Evolutionary conservation across 2,797 vertebrate species (phyloP).

Genomic region (Calcarius lapponicus): DNA sequence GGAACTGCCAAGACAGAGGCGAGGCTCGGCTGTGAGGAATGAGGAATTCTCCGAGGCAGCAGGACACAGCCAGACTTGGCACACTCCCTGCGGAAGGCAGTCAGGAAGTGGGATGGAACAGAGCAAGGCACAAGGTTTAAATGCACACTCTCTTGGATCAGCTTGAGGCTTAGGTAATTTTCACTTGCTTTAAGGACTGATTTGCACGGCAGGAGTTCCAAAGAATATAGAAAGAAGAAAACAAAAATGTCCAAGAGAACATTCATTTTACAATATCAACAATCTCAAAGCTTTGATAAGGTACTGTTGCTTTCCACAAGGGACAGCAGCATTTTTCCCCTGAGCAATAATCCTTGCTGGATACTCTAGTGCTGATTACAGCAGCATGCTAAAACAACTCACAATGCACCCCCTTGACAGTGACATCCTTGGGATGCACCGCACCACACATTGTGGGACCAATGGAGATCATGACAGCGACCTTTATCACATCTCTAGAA

Average conservation of each 20-base stretch:
- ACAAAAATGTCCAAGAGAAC: neutral
- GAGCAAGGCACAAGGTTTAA: neutral
- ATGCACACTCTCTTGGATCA: neutral
- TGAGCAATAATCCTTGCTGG: neutral
- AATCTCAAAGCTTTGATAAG: neutral
- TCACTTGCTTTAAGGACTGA: neutral
- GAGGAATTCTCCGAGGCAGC: neutral
- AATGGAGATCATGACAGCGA: rapidly evolving
- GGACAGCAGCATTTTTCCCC: neutral
- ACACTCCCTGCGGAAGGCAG: neutral
- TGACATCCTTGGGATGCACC: neutral
- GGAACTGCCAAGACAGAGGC: neutral
- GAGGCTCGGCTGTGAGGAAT: neutral
- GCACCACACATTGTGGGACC: no score
- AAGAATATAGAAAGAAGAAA: neutral
- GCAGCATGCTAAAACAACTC: neutral
- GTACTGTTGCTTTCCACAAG: neutral
- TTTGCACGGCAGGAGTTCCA: neutral
- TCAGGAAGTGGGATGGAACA: neutral
- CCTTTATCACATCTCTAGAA: neutral
- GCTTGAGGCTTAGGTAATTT: neutral
- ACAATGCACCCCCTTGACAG: neutral
- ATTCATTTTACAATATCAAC: neutral
- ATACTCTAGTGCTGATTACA: neutral
- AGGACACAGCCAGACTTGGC: neutral